Evolutionary conservation across 1,140 invertebrate genomes (phyloP), one percentile per base, ranked within the genome.

Genomic region (Orius insidiosus): DNA sequence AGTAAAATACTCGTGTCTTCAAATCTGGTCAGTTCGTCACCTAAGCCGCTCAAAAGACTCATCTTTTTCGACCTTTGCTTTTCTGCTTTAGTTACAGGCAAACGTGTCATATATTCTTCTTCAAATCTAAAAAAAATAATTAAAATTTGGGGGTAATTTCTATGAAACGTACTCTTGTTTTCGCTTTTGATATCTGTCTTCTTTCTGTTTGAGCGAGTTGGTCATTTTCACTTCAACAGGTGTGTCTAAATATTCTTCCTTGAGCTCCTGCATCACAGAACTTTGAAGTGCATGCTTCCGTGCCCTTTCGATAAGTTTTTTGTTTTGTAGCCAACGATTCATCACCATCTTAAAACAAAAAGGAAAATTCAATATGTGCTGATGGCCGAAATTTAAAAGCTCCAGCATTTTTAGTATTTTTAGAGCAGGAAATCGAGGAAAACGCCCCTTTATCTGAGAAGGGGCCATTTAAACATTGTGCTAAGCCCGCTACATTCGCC

Each of bases 191-290:
- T 68, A 69, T 56, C 73, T 46, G 71, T 69, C 57, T 74, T 75
- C 58, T 82, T 78, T 11, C 75, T 74, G 54, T 77, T 69, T 50
- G 74, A 74, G 35, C 3, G 43, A 38, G 14, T 55, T 53, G 37
- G 75, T 72, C 46, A 82, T 76, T 31, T 72, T 70, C 13, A 92
- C 72, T 69, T 97, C 92, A 49, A 80, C 65, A 8, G 93, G 93
- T 35, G 80, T 82, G 58, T 95, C 90, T 55, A 89, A 71, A 63
- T 87, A 95, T 63, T 98, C 90, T 56, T 90, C 82, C 58, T 80
- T 72, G 14, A 97, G 68, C 59, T 97, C 92, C 58, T 85, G 76
- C 60, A 97, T 75, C 46, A 96, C 77, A 54, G 77, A 80, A 47
- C 80, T 81, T 48, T 78, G 84, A 7, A 95, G 64, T 4, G 80